These are phyloP conservation scores for Rousettus madagascariensis DNA, from an alignment of 2,797 vertebrate genomes.

Conservation along the genomic window DNA sequence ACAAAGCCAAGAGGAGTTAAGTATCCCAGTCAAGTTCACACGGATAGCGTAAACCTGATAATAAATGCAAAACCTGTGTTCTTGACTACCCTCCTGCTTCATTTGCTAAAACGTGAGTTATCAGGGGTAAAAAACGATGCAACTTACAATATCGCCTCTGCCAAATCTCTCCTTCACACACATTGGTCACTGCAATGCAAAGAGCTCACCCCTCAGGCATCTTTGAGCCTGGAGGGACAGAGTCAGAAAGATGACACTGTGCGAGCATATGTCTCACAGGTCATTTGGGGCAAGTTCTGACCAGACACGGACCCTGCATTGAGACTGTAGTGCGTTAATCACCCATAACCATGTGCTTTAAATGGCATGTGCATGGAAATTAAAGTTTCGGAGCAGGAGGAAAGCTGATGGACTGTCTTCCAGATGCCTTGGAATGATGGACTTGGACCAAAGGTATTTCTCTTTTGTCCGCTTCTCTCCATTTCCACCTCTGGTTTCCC, in stretches of 20 bases:
- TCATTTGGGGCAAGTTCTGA: not conserved
- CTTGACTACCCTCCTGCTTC: not conserved
- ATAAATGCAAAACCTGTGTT: not conserved
- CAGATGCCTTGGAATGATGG: not conserved
- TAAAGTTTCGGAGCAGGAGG: not conserved
- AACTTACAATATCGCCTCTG: not conserved
- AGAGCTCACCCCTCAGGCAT: not conserved
- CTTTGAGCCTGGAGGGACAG: not conserved
- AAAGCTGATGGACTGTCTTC: not conserved
- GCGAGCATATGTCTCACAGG: not conserved
- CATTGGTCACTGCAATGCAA: not conserved
- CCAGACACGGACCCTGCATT: fast-evolving
- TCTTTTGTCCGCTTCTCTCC: not conserved
- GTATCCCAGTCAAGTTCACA: not conserved
- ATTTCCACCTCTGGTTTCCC: not conserved
- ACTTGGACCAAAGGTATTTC: not conserved
- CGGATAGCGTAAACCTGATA: not conserved
- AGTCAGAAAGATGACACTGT: not conserved
- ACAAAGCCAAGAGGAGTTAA: not conserved
- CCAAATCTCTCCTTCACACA: not conserved
- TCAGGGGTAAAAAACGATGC: fast-evolving
- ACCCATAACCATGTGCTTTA: not conserved
- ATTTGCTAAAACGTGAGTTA: not conserved
- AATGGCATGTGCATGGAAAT: not conserved
- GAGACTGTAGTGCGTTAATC: not conserved